Percentiles rank a stretch among this genome's conserved stretches.
These are phyloP conservation scores for Syngnathoides biaculeatus DNA, from an alignment of 2,113 vertebrate genomes.

Conservation along the genomic window DNA sequence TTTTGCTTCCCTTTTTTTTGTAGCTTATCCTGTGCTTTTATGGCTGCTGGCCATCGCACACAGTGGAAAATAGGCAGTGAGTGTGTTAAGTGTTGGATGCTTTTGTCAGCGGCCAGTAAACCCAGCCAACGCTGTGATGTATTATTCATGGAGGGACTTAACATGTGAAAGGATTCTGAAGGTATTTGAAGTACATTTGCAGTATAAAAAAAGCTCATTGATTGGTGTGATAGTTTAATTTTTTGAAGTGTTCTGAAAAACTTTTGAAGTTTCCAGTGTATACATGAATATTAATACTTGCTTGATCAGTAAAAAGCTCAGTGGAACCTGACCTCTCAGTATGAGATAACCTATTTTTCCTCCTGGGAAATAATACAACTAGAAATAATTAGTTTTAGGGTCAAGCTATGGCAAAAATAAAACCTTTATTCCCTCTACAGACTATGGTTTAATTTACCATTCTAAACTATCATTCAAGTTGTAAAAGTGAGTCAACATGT, in stretches of 20 bases:
- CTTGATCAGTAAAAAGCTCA: too few relatives aligned
- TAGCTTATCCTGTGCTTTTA: conserved; percentile 24
- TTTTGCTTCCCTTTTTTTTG: conserved; percentile 48
- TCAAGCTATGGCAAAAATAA: background rate
- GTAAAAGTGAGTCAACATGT: background rate
- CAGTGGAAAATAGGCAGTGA: conserved; percentile 34
- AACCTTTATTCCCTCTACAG: too few relatives aligned
- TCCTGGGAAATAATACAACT: background rate
- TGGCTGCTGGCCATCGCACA: conserved; percentile 47
- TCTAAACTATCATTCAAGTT: too few relatives aligned
- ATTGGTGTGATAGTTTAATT: background rate
- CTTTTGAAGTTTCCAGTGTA: background rate
- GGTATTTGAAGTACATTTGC: background rate
- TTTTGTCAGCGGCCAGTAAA: conserved; percentile 57
- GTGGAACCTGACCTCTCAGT: too few relatives aligned
- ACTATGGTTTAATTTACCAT: background rate
- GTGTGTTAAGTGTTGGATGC: conserved; percentile 47
- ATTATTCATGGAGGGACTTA: conserved; percentile 65
- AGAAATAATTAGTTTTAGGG: background rate
- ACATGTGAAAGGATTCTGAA: conserved; percentile 63
- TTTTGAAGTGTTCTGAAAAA: background rate
- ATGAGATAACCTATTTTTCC: background rate
- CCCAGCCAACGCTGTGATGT: conserved; percentile 47
- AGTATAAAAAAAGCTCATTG: background rate
- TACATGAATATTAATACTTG: background rate